Evolutionary conservation across 23 tunicate species (phyloP).

Genomic region (Halocynthia aurantium): DNA sequence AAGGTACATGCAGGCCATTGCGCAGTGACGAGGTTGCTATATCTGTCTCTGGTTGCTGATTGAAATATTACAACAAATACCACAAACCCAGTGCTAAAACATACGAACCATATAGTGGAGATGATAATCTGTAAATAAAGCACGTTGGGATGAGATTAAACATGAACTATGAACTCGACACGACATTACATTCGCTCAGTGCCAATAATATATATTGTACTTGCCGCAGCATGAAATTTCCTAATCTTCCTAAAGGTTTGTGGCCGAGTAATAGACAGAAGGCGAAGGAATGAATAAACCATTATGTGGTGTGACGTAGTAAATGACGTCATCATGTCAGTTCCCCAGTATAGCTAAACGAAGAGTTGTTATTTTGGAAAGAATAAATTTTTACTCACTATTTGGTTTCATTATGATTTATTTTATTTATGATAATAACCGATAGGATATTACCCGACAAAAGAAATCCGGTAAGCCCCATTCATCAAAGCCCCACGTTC

Average conservation of each 20-base stretch:
- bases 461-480: slow-evolving; percentile 5
- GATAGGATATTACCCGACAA: not conserved
- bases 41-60: not conserved
- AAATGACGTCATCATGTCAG: slow-evolving; percentile 13
- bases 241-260: not conserved
- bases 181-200: not conserved
- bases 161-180: not conserved
- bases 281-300: not conserved
- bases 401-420: not conserved
- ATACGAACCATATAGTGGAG: not conserved
- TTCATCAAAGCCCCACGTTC: slow-evolving; percentile 13
- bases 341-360: slow-evolving; percentile 18
- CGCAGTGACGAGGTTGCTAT: not conserved
- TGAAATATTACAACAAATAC: not conserved
- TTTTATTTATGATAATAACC: not conserved
- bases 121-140: not conserved
- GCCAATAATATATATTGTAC: not conserved
- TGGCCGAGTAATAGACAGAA: slow-evolving; percentile 19
- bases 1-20: slow-evolving; percentile 10
- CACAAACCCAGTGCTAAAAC: slow-evolving; percentile 1
- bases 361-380: not conserved
- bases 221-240: slow-evolving; percentile 1
- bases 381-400: not conserved
- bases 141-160: not conserved
- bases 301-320: slow-evolving; percentile 13